Evolutionary conservation across 2,797 vertebrate genomes (phyloP).

Genomic region (Pseudomugil gertrudae): DNA sequence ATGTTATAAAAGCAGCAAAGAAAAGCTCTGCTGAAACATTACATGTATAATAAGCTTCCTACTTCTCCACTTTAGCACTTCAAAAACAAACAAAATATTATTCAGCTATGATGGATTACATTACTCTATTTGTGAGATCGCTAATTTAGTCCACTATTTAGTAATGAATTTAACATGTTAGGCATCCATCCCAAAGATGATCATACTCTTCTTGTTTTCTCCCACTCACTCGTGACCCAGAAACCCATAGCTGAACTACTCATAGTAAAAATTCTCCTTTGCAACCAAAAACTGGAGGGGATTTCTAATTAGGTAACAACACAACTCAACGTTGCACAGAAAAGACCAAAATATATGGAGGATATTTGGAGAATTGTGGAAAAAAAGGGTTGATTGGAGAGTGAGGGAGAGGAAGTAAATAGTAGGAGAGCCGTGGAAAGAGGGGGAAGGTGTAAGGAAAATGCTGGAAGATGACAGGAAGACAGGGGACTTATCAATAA

Average conservation of each 20-base stretch:
- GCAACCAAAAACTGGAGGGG: slow-evolving; percentile 69
- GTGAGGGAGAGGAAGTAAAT: slow-evolving; percentile 47
- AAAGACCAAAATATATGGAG: slow-evolving; percentile 33
- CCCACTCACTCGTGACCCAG: slow-evolving; percentile 59
- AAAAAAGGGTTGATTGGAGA: slow-evolving; percentile 32
- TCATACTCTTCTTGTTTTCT: slow-evolving; percentile 12
- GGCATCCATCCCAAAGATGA: slow-evolving; percentile 39
- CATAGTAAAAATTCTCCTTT: slow-evolving; percentile 67
- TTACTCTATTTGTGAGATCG: slow-evolving; percentile 15
- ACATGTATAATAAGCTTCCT: slow-evolving; percentile 1
- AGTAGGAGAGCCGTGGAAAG: slow-evolving; percentile 42
- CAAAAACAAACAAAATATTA: background rate
- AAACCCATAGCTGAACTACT: slow-evolving; percentile 75
- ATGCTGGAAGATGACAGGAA: slow-evolving; percentile 50
- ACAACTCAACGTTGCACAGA: slow-evolving; percentile 46
- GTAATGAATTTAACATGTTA: slow-evolving; percentile 40
- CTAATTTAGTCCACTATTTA: slow-evolving; percentile 27
- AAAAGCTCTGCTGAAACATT: slow-evolving; percentile 15
- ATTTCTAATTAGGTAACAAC: slow-evolving; percentile 77
- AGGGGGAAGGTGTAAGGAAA: slow-evolving; percentile 33
- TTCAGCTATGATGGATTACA: slow-evolving; percentile 1
- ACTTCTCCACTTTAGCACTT: background rate
- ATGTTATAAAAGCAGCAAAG: slow-evolving; percentile 21
- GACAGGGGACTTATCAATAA: slow-evolving; percentile 62
- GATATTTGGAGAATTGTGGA: slow-evolving; percentile 41